Base-by-base conservation (phyloP, 2,888 invertebrate species). In the Atherix ibis region DNA sequence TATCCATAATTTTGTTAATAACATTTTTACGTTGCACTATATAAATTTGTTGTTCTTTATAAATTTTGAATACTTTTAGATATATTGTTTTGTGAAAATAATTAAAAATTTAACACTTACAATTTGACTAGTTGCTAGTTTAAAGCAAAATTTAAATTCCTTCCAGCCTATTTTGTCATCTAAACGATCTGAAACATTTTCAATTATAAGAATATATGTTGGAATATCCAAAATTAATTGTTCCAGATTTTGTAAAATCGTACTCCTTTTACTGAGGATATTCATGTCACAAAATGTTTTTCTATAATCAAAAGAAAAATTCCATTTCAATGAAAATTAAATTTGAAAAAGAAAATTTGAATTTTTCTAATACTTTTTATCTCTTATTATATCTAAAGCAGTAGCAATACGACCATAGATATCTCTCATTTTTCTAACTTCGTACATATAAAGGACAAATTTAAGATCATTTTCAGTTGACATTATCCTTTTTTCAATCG, bases 201-300 rank as follows among this genome's bases (percentile, higher is more conserved):
- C 73, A 38, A 75, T 54, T 27, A 71, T 63, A 33, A 68, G 52
- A 41, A 74, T 58, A 51, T 73, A 70, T 14, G 70, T 62, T 3
- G 73, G 74, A 40, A 75, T 63, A 51, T 75, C 74, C 47, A 72
- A 67, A 36, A 73, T 65, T 6, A 74, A 53, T 46, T 70, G 70
- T 43, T 74, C 72, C 35, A 76, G 53, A 50, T 72, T 73, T 46
- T 70, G 63, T 26, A 68, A 65, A 25, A 75, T 68, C 10, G 70
- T 70, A 32, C 72, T 60, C 31, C 70, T 63, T 54, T 73, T 71
- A 46, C 71, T 69, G 3, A 65, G 56, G 31, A 63, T 61, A 18
- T 68, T 65, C 70, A 73, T 70, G 45, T 68, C 67, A 46, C 65
- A 67, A 52, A 71, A 76, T 42, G 66, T 66, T 39, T 67, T 68